Base-by-base conservation (phyloP, 1,140 invertebrate species). In the Calephelis nemesis region DNA sequence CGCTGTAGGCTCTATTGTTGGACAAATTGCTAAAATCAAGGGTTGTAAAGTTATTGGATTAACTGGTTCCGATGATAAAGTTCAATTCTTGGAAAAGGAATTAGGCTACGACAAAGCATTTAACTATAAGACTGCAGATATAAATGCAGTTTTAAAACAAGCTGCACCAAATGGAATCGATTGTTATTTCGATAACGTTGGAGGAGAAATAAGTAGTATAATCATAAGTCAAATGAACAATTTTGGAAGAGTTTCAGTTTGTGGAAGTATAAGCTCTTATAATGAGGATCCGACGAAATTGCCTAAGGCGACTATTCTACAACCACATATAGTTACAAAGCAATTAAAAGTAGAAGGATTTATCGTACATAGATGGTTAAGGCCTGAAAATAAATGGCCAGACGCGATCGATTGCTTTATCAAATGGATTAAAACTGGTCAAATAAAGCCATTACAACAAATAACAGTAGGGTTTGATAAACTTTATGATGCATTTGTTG, bases 381-480 rank as follows among this genome's bases (percentile, higher is more conserved):
- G 7, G 10, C 50, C 50, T 19, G 50, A 19, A 52, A 15, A 60
- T 0, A 13, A 63, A 13, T 93, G 86, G 83, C 64, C 76, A 7
- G 82, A 92, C 69, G 93, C 87, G 5, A 76, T 92, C 15, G 65
- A 72, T 1, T 81, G 93, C 66, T 76, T 93, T 62, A 62, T 75
- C 2, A 65, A 87, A 52, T 93, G 93, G 92, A 88, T 93, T 45
- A 75, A 88, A 66, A 84, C 92, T 74, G 93, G 93, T 1, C 92
- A 94, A 76, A 48, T 95, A 5, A 92, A 92, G 67, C 83, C 69
- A 7, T 42, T 42, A 30, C 30, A 30, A 30, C 30, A 30, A 30
- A 30, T 30, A 30, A 30, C 30, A 30, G 30, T 30, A 4, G 30
- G 30, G 30, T 30, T 30, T 30, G 4, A 30, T 30, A 30, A 30